Evolutionary conservation across 1,140 invertebrate species (phyloP).

Genomic region (Polyergus mexicanus): DNA sequence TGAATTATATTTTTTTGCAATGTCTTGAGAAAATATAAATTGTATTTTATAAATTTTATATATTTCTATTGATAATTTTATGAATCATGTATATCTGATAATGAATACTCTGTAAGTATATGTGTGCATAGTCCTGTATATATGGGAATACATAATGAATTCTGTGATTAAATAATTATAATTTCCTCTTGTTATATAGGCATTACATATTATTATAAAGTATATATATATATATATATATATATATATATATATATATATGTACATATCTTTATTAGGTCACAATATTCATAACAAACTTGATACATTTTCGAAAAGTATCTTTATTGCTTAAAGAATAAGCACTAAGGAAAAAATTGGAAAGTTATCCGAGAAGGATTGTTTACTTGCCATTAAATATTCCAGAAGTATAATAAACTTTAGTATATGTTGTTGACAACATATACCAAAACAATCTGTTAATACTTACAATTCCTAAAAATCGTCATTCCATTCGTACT

Average conservation of each 20-base stretch:
- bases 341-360: background rate
- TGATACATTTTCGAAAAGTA: background rate
- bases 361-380: background rate
- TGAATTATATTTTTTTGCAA: too few relatives aligned
- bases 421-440: background rate
- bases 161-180: too few relatives aligned
- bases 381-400: background rate
- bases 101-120: background rate
- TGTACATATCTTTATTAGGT: constrained; percentile 12
- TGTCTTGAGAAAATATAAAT: background rate
- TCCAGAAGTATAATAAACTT: background rate
- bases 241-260: too few relatives aligned
- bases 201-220: background rate
- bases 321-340: background rate
- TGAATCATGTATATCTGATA: background rate
- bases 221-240: background rate
- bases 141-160: too few relatives aligned
- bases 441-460: background rate
- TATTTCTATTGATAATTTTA: background rate
- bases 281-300: background rate
- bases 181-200: too few relatives aligned
- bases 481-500: background rate
- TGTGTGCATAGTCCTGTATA: too few relatives aligned
- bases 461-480: background rate
- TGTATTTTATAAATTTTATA: background rate